Conservation (phyloP, 2,888 invertebrate genomes). For the Drosophila rubida region DNA sequence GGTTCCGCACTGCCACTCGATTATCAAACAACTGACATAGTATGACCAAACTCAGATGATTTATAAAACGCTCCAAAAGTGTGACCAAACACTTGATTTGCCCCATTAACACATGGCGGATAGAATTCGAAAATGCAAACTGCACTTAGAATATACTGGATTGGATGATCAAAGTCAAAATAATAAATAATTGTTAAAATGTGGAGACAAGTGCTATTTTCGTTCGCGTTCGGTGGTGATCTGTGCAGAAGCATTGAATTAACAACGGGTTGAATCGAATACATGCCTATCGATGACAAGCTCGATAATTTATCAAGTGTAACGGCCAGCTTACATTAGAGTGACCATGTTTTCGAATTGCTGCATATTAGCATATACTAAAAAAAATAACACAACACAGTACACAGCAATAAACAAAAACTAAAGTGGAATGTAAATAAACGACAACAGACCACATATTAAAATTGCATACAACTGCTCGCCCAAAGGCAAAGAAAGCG, state of each 20-base stretch:
- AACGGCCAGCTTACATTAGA: constrained; percentile 1
- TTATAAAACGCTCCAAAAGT: constrained; percentile 13
- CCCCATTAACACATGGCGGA: too few relatives aligned
- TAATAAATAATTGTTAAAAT: too few relatives aligned
- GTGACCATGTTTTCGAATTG: constrained; percentile 16
- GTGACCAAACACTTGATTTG: constrained; percentile 14
- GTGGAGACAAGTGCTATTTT: too few relatives aligned
- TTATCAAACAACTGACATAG: constrained; percentile 57
- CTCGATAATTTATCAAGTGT: not conserved
- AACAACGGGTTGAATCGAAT: not conserved
- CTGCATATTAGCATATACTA: constrained; percentile 27
- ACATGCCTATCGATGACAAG: not conserved
- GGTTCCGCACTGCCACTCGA: constrained; percentile 54
- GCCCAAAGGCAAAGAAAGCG: not conserved
- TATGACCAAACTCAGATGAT: constrained; percentile 34
- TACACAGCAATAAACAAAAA: constrained; percentile 31
- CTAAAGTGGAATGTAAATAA: constrained; percentile 49
- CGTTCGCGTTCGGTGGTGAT: too few relatives aligned
- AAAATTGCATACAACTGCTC: constrained; percentile 2
- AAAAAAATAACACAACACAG: constrained; percentile 2
- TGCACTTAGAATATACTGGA: too few relatives aligned
- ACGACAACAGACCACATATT: constrained; percentile 7
- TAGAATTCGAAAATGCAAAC: too few relatives aligned
- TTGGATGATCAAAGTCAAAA: too few relatives aligned
- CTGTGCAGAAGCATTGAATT: not conserved